phyloP scores from a whole-genome alignment of 2,797 vertebrate species.

The Euphonia xanthogaster region DNA sequence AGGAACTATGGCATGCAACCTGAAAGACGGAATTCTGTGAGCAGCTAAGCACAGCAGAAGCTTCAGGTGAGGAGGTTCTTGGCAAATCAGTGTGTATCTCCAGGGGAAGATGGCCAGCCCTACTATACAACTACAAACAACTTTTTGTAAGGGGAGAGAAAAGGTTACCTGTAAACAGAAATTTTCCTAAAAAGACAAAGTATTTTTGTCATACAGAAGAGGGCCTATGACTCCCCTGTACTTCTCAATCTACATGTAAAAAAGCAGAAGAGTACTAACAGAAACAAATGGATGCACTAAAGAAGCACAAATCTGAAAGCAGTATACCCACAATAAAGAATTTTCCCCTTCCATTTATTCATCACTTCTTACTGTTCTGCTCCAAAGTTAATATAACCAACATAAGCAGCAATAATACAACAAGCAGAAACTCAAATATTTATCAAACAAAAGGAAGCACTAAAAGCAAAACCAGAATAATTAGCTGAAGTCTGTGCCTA shows the following conservation, averaged over 20 bases:
- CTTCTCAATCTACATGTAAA: neutral
- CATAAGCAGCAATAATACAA: neutral
- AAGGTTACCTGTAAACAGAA: neutral
- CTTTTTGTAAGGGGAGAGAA: rapidly evolving
- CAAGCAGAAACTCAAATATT: neutral
- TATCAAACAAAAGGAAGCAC: neutral
- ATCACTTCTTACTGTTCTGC: neutral
- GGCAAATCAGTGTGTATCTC: neutral
- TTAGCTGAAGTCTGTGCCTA: neutral
- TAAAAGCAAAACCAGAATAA: neutral
- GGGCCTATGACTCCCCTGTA: neutral
- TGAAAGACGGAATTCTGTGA: neutral
- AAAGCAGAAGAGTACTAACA: neutral
- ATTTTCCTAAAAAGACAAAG: neutral
- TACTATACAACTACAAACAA: neutral
- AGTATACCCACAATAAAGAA: neutral
- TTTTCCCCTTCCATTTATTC: neutral
- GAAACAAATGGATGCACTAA: neutral
- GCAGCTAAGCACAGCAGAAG: neutral
- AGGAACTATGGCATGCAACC: neutral
- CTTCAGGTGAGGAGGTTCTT: neutral
- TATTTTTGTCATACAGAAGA: neutral
- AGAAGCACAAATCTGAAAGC: neutral
- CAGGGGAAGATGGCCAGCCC: neutral
- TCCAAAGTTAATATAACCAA: neutral